Base-by-base conservation (phyloP, 2,888 invertebrate genomes). In the Syrphus vitripennis region DNA sequence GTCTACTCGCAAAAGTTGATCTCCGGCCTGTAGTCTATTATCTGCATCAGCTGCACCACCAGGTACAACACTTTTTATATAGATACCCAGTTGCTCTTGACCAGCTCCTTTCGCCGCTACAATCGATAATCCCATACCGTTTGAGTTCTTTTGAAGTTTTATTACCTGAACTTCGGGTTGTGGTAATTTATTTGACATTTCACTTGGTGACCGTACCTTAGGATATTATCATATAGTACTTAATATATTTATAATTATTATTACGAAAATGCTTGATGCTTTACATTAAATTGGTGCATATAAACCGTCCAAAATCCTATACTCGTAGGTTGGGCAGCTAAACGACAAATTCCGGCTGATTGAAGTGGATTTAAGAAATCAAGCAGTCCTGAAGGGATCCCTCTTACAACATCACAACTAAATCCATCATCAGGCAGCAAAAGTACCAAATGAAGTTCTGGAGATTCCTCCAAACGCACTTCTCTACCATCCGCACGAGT, bases 121-220 rank as follows among this genome's bases (percentile, higher is more conserved):
- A 90, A 99, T 99, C 90, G 98, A 99, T 89, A 99, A 94, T 12
- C 99, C 99, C 97, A 99, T 98, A 87, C 99, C 99, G 90, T 97
- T 98, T 87, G 97, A 96, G 90, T 98, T 97, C 93, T 99, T 99
- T 91, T 97, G 96, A 87, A 99, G 94, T 91, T 97, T 96, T 89
- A 99, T 97, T 74, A 96, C 94, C 91, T 97, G 96, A 80, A 97
- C 93, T 90, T 97, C 95, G 12, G 97, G 96, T 89, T 95, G 95
- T 40, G 93, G 93, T 67, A 93, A 91, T 76, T 93, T 94, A 53
- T 94, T 94, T 4, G 94, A 94, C 93, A 95, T 94, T 87, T 95
- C 94, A 90, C 95, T 95, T n/a, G 95, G 94, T 89, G 95, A 95
- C 53, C 95, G 93, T 71, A 93, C 93, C 94, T 95, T 37, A 10